Evolutionary conservation across 2,113 vertebrate genomes (phyloP), one percentile per base, ranked within the genome.

Genomic region (Octodon degus): DNA sequence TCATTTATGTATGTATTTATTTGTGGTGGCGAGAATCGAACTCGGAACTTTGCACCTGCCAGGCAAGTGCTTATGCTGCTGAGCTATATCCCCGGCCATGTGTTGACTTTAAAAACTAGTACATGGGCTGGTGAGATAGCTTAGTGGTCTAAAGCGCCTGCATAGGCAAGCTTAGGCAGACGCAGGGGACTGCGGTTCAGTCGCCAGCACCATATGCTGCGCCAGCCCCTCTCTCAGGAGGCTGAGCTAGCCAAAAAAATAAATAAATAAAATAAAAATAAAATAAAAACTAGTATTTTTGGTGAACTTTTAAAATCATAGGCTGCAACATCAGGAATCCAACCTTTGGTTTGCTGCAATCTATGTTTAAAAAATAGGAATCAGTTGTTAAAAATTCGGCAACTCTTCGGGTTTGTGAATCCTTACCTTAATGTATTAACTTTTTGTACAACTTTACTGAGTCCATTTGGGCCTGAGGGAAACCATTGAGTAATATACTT

Each of bases 361-460:
- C 72, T 13, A 47, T 81, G 84, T 92, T 93, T 90, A 65, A 82
- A 89, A 58, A 83, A 86, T 63, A 22, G 16, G 37, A 74, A 53
- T 93, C 5, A 17, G 32, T 87, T 62, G 19, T 43, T 63, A 67
- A 86, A 94, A 86, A 67, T 74, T 25, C 11, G 83, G 14, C 12
- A 16, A 13, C 81, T 87, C 72, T 76, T 96, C 50, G n/a, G 14
- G 72, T 83, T 92, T 86, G 27, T 86, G 92, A 89, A 93, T 95
- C 92, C n/a, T 95, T 97, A 95, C 92, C n/a, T 95, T 97, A 95
- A 68, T 92, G 67, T 77, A 93, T 87, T 60, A 90, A 65, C 17
- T 83, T 85, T 79, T 43, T 88, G 90, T 58, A 25, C 53, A 92
- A 86, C 50, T 20, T 0, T 55, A 76, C 92, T 87, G 63, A 95